Base-by-base conservation (phyloP, 2,888 invertebrate species). In the Chrysolina oricalcia region DNA sequence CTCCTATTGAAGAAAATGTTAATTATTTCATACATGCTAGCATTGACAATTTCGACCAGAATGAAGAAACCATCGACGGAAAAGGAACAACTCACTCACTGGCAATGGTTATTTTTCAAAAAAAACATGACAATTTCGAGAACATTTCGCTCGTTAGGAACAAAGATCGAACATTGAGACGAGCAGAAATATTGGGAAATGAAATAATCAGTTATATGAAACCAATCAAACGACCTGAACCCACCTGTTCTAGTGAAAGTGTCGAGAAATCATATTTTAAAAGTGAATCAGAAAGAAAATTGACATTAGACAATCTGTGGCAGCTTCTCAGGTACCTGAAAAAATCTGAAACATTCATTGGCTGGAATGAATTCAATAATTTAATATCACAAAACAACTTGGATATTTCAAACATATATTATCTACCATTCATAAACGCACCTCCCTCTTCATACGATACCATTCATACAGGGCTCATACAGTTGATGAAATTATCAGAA, bases 21-120 rank as follows among this genome's bases (percentile, higher is more conserved):
- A 59, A 59, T 59, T 48, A 71, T n/a, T 71, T 62, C 35, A 71
- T 71, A 17, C 64, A 71, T 71, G 71, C 71, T 27, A 71, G 73
- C 46, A 68, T 69, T 15, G 67, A 63, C 48, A 73, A 67, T 69
- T 59, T 68, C 70, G 27, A 73, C 67, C 10, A 43, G 48, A 69
- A 66, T 50, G 59, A 69, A 69, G 72, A 66, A 67, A 64, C 68
- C 23, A 50, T 62, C n/a, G 62, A 70, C 17, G 70, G 70, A 35
- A 70, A 70, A 62, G 40, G 27, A 43, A 62, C 62, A 6, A 71
- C 71, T 15, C 71, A 71, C 27, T 71, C 63, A 41, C 59, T 64
- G 71, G 71, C 71, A 27, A 63, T 71, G 64, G 71, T 71, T 17
- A 46, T 71, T 48, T 71, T 71, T 65, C 63, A 71, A 50, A 46